Evolutionary conservation across 23 tunicate species (phyloP).

Genomic region (Trididemnum clinides): DNA sequence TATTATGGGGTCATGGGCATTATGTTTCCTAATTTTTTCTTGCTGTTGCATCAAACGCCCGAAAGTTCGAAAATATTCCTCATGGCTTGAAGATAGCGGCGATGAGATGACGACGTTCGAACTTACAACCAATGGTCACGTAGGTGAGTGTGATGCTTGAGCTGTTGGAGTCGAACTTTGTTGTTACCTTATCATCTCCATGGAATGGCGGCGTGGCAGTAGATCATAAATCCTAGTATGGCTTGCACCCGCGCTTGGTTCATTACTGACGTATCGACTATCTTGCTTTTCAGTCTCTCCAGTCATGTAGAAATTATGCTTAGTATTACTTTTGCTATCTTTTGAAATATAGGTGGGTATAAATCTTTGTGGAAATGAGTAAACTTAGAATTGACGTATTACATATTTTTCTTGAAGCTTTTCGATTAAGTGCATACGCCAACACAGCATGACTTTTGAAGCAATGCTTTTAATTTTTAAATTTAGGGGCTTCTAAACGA

Average conservation of each 20-base stretch:
- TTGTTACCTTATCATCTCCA: too few species aligned
- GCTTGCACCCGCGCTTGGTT: too few species aligned
- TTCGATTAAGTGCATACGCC: background rate
- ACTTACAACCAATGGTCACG: background rate
- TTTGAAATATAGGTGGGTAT: too few species aligned
- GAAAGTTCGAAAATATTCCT: conserved; percentile 43
- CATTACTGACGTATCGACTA: too few species aligned
- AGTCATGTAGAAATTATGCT: too few species aligned
- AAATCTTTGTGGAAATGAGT: too few species aligned
- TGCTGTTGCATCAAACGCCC: conserved; percentile 58
- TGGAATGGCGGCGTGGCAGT: too few species aligned
- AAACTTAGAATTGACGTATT: too few species aligned
- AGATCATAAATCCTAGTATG: too few species aligned
- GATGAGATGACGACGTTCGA: conserved; percentile 45
- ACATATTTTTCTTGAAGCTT: background rate
- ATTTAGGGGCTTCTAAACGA: background rate
- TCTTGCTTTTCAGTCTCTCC: too few species aligned
- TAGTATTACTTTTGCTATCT: too few species aligned
- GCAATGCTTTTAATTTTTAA: background rate
- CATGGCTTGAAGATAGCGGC: conserved; percentile 66
- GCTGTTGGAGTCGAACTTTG: background rate
- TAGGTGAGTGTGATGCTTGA: background rate
- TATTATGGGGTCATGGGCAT: conserved; percentile 52
- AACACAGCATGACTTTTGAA: too few species aligned
- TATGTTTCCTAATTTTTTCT: conserved; percentile 37